Evolutionary conservation across 2,113 vertebrate genomes (phyloP).

Genomic region (Dromiciops gliroides): DNA sequence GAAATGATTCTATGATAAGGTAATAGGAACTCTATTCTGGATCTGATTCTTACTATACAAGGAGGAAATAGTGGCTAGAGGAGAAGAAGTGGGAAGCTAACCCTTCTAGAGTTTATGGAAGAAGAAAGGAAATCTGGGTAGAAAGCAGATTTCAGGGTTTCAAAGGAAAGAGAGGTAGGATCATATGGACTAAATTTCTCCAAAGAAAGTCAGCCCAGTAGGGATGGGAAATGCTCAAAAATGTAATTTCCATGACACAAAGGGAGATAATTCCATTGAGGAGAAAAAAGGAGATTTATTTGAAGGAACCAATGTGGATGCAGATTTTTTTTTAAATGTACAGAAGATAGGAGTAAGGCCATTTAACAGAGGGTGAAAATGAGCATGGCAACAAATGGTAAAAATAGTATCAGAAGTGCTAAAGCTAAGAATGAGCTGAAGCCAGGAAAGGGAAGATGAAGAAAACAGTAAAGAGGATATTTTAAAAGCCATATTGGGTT

Average conservation of each 20-base stretch:
- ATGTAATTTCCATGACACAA: background rate
- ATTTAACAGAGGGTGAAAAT: background rate
- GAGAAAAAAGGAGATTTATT: background rate
- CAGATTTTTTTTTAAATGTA: background rate
- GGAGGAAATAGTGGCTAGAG: background rate
- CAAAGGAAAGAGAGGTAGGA: background rate
- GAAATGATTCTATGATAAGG: background rate
- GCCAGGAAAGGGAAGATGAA: background rate
- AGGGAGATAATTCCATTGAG: background rate
- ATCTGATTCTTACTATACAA: background rate
- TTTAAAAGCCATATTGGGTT: background rate
- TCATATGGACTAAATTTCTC: background rate
- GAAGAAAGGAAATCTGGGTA: background rate
- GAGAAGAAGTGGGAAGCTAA: background rate
- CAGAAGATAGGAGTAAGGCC: background rate
- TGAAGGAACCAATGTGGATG: background rate
- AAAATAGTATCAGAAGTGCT: background rate
- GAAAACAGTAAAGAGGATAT: background rate
- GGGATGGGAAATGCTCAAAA: background rate
- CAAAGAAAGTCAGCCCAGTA: background rate
- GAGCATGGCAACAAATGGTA: background rate
- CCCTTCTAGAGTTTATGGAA: background rate
- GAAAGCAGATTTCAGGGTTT: background rate
- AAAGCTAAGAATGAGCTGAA: background rate
- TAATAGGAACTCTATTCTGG: background rate